Base-by-base conservation (phyloP, 2,113 vertebrate genomes). In the Hystrix brachyura region DNA sequence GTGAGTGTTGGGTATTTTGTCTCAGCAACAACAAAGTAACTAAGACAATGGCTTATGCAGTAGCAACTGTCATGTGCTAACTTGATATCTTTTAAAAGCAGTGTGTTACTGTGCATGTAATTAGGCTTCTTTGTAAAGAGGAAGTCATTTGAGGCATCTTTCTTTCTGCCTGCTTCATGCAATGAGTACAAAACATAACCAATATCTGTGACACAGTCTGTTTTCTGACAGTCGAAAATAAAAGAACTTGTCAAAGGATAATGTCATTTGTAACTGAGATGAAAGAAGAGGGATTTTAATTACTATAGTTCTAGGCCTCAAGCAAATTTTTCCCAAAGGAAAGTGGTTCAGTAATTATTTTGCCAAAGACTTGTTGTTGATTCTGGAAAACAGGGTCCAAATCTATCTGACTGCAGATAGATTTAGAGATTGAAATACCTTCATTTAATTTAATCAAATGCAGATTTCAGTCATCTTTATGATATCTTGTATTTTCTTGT, bases 211-310 rank as follows among this genome's bases (percentile, higher is more conserved):
- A 3, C 15, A 94, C 51, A 46, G 18, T 84, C 79, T 90, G 12
- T 10, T 87, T 90, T 88, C 71, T 71, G 79, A 86, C 2, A 94
- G 14, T 32, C 38, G 89, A 69, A 81, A 90, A 90, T 64, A 81
- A 90, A 85, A 95, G 12, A 17, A 27, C 6, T 11, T 2, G 8
- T 87, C 12, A 83, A 72, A 32, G 48, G 53, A 43, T 51, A 87
- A 34, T 64, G 29, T 59, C 57, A 64, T 64, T 76, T 71, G 10
- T 93, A 85, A 91, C 13, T n/a, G 19, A 86, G 27, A 81, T 84
- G 76, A 88, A 7, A 74, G 62, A 76, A 19, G 69, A 84, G 1
- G 8, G 51, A 78, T 79, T 86, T 94, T 90, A 92, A 64, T 8
- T 85, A 17, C 60, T 64, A 78, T 15, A 27, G 1, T 74, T 92